Evolutionary conservation across 2,888 invertebrate genomes (phyloP), one percentile per base, ranked within the genome.

Genomic region (Habroteleia sp.): DNA sequence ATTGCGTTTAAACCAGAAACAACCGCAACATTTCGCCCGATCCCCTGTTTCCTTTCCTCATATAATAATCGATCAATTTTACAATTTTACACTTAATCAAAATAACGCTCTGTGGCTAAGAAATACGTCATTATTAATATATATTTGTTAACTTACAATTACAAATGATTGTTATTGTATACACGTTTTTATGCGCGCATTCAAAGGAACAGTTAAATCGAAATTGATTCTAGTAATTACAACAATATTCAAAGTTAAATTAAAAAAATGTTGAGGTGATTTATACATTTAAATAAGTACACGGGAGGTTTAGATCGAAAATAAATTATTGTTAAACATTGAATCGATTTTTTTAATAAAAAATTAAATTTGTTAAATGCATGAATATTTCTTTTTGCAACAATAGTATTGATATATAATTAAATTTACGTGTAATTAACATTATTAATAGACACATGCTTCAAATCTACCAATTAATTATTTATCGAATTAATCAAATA

Each of bases 81-180:
- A 84, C 83, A 85, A 85, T 84, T 84, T 84, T 84, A 86, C 84
- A 86, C 80, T 80, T 82, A 84, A 84, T 83, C 54, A 72, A 66
- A 68, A 81, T 81, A 82, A 78, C 75, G 77, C 77, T 77, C 76
- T 77, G 76, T 73, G 77, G 68, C 41, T 60, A 58, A 68, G 48
- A 74, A 63, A 68, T 63, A 42, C 54, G 54, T 54, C 44, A 58
- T 54, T 44, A 42, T 44, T 31, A 62, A 71, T 69, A 54, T 74
- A 62, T 68, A 74, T 68, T 48, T 66, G 48, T 63, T 41, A 37
- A 58, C 65, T 74, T 69, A 76, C 52, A 68, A 54, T 63, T 68
- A 72, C 37, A 54, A 76, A 76, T 74, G 33, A 74, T 66, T 63
- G 41, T 72, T 46, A 69, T 48, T 60, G 73, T 73, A 76, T 76